Percentiles rank a stretch among this genome's conserved stretches.
These are phyloP conservation scores for Pegea sp. DNA, from an alignment of 23 tunicate genomes.

Conservation along the genomic window DNA sequence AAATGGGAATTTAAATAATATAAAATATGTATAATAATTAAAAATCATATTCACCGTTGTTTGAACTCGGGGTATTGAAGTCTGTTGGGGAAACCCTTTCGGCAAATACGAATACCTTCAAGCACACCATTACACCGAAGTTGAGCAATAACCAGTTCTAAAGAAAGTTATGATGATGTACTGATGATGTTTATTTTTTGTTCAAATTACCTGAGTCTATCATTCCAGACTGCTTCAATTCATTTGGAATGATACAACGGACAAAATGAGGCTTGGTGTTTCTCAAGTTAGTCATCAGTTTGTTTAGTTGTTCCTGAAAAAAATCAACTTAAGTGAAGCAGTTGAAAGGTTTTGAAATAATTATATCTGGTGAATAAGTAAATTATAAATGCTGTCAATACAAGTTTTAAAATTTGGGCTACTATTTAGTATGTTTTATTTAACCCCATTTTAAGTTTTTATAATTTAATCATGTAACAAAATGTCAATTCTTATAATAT, in stretches of 20 bases:
- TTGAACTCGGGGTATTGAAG: conserved; percentile 89
- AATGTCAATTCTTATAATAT: no score
- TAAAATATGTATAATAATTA: no score
- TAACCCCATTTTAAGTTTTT: no score
- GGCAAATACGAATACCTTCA: conserved; percentile 94
- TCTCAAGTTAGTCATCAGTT: conserved; percentile 84
- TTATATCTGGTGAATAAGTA: no score
- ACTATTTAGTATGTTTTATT: neutral
- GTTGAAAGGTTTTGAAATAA: no score
- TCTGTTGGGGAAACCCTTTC: conserved; percentile 97
- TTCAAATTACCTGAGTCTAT: conserved; percentile 69
- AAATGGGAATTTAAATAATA: no score
- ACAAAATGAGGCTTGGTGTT: conserved; percentile 96
- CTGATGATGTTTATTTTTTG: no score
- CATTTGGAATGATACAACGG: conserved; percentile 95
- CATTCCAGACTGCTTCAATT: conserved; percentile 64
- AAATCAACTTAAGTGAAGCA: no score
- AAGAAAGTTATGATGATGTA: no score
- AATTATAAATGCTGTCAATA: no score
- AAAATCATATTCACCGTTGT: conserved; percentile 62
- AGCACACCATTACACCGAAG: conserved; percentile 93
- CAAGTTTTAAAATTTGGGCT: neutral
- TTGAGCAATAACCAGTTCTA: conserved; percentile 66
- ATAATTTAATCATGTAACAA: no score
- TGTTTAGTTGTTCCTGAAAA: conserved; percentile 60